Evolutionary conservation across 2,888 invertebrate genomes (phyloP), one percentile per base, ranked within the genome.

Genomic region (Tenthredo mesomela): DNA sequence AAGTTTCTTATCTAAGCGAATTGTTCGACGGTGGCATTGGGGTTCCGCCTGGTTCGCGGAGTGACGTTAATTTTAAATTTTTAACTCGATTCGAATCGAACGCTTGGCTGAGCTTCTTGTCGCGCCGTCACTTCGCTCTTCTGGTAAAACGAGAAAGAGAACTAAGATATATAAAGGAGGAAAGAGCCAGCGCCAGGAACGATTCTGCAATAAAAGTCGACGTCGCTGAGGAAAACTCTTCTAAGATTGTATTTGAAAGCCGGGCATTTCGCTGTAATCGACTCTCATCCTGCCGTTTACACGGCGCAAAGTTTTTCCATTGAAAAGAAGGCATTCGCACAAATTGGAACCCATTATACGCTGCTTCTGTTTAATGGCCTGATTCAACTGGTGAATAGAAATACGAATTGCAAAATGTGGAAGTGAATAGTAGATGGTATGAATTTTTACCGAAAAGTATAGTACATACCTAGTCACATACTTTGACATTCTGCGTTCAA

Each of bases 201-300:
- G 82, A 29, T 82, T 25, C 67, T 61, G 82, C 82, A 70, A 82
- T 82, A 82, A 82, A 82, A 82, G 54, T 82, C 82, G 65, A 82
- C 67, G 67, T 67, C 18, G 67, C 67, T 12, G 67, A 29, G 67
- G 37, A 67, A 43, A 82, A 67, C 82, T 67, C 82, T 80, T 40
- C 61, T 29, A 50, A 67, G 82, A 67, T 67, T 70, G 67, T 70
- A 82, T 82, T 37, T 65, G 82, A 82, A 82, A 82, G 67, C 29
- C 82, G 50, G 37, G 82, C 47, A 82, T 82, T 82, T 82, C 82
- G 82, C 82, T 82, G 82, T 82, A 82, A 82, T 82, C 82, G 82
- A 82, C 82, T 82, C 70, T 67, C 47, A 82, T 70, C 67, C 67
- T 80, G 80, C 80, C 65, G 82, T 82, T 82, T 82, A 82, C 82